These are phyloP conservation scores for Paratilapia polleni DNA, from an alignment of 2,113 vertebrate species.

Conservation along the genomic window DNA sequence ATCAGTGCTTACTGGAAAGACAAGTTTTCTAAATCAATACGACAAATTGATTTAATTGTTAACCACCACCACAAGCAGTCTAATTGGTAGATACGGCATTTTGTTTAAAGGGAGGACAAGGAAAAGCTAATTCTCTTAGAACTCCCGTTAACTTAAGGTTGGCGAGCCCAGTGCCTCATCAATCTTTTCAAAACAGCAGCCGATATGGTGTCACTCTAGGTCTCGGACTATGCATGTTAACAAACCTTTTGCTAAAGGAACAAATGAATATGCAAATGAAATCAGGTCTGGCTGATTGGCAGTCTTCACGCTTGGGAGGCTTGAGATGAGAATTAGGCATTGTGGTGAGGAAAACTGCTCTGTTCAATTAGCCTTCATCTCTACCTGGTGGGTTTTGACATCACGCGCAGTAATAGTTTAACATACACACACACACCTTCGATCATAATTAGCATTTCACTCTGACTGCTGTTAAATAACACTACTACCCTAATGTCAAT, in stretches of 20 bases:
- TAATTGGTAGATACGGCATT: slow-evolving; percentile 33
- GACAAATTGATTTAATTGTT: slow-evolving; percentile 36
- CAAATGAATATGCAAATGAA: slow-evolving; percentile 76
- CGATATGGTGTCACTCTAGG: slow-evolving; percentile 34
- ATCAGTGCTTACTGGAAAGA: neutral
- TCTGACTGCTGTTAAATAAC: slow-evolving; percentile 6
- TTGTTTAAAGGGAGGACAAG: slow-evolving; percentile 1
- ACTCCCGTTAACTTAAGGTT: slow-evolving; percentile 19
- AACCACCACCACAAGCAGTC: neutral
- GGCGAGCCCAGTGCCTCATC: slow-evolving; percentile 61
- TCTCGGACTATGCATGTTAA: slow-evolving; percentile 65
- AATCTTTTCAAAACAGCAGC: slow-evolving; percentile 66
- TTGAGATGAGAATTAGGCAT: slow-evolving; percentile 48
- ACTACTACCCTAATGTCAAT: neutral
- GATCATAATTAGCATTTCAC: slow-evolving; percentile 25
- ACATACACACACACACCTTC: slow-evolving; percentile 22
- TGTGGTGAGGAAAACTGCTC: slow-evolving; percentile 38
- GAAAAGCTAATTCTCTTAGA: slow-evolving; percentile 7
- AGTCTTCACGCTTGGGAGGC: slow-evolving; percentile 58
- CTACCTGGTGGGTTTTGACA: slow-evolving; percentile 51
- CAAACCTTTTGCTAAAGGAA: slow-evolving; percentile 43
- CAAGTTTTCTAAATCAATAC: slow-evolving; percentile 1
- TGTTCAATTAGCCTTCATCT: slow-evolving; percentile 66
- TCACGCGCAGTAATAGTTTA: slow-evolving; percentile 24
- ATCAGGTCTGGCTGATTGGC: slow-evolving; percentile 54